Conservation (phyloP, 2,797 vertebrate species). For the Cygnus olor region DNA sequence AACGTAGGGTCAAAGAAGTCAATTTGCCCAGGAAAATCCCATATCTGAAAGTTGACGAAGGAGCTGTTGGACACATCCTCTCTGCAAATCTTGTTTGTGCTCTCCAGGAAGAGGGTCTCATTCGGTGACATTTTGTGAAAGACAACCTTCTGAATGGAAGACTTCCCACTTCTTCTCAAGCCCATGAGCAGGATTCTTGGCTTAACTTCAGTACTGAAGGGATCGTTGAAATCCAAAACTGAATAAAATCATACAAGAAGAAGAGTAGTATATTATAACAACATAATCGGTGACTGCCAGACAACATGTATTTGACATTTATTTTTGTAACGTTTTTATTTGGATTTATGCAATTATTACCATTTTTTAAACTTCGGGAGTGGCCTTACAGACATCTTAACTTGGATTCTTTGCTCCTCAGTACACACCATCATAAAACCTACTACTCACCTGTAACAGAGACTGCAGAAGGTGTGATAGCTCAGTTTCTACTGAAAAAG, state of each 20-base stretch:
- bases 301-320: not conserved
- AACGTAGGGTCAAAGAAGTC: slow-evolving; percentile 93
- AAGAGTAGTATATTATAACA: slow-evolving; percentile 32
- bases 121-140: slow-evolving; percentile 94
- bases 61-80: slow-evolving; percentile 93
- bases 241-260: slow-evolving; percentile 71
- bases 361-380: not conserved
- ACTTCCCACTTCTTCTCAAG: slow-evolving; percentile 92
- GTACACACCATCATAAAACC: not conserved
- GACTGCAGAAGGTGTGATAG: not conserved
- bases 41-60: slow-evolving; percentile 93
- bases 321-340: not conserved
- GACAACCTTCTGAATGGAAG: slow-evolving; percentile 96
- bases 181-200: slow-evolving; percentile 95
- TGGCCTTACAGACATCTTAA: not conserved
- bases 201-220: slow-evolving; percentile 90
- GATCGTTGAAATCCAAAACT: slow-evolving; percentile 89
- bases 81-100: slow-evolving; percentile 91
- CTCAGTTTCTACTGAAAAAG: not conserved
- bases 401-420: not conserved
- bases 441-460: not conserved
- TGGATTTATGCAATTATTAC: not conserved
- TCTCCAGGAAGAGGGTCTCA: slow-evolving; percentile 91
- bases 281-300: not conserved
- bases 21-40: slow-evolving; percentile 93